Evolutionary conservation across 2,113 vertebrate species (phyloP).

Genomic region (Equus przewalskii): DNA sequence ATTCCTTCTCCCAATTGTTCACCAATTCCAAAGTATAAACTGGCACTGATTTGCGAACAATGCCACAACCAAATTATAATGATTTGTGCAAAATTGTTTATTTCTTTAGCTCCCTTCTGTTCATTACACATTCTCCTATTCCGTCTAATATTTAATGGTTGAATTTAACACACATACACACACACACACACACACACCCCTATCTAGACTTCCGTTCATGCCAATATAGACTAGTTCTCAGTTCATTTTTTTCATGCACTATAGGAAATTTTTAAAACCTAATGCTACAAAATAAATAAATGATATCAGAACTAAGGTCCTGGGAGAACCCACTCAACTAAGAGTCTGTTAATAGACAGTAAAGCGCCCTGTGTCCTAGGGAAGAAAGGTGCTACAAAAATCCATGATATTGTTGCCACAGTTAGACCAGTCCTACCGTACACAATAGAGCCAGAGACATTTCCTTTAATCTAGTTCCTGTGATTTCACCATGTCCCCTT

Average conservation of each 20-base stretch:
- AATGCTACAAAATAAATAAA: conserved; percentile 23
- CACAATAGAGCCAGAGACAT: conserved; percentile 7
- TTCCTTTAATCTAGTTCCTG: conserved; percentile 69
- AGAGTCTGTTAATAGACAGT: conserved; percentile 58
- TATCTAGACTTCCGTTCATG: background rate
- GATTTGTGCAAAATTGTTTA: background rate
- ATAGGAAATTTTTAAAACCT: background rate
- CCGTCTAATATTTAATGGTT: background rate
- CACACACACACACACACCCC: background rate
- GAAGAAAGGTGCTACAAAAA: conserved; percentile 62
- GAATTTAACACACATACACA: background rate
- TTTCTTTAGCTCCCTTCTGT: conserved; percentile 41
- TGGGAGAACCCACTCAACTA: conserved; percentile 2
- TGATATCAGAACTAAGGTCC: conserved; percentile 36
- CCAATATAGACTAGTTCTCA: background rate
- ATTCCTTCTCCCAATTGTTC: background rate
- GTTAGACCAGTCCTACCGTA: background rate
- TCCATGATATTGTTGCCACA: conserved; percentile 34
- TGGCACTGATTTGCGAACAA: background rate
- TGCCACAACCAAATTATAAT: background rate
- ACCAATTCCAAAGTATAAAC: background rate
- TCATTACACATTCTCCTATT: background rate
- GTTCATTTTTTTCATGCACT: background rate
- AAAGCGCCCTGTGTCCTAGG: background rate
- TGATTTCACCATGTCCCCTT: conserved; percentile 65